Conservation (phyloP, 2,113 vertebrate genomes). For the Petrocephalus microphthalmus region DNA sequence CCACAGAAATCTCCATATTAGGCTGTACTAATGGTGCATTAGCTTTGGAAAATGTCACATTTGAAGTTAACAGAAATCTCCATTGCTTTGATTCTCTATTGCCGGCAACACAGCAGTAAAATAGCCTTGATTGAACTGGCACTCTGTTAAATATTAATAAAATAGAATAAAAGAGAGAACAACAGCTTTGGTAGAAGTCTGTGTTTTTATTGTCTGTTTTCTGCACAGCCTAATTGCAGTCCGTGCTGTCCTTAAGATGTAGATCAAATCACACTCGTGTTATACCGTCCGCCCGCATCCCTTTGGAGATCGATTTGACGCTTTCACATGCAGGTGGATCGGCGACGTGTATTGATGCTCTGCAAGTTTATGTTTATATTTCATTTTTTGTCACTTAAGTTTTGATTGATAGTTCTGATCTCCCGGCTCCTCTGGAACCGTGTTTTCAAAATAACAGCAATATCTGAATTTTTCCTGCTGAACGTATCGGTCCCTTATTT, state of each 20-base stretch:
- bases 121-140: conserved; percentile 27
- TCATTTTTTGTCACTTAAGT: neutral
- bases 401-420: neutral
- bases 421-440: neutral
- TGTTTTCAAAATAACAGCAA: neutral
- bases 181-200: conserved; percentile 36
- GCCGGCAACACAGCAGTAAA: conserved; percentile 15
- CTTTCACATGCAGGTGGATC: neutral
- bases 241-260: conserved; percentile 10
- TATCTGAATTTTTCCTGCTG: neutral
- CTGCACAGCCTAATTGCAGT: conserved; percentile 19
- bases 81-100: conserved; percentile 37
- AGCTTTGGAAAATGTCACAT: conserved; percentile 40
- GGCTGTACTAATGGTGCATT: conserved; percentile 48
- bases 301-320: neutral
- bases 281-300: neutral
- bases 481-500: neutral
- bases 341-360: neutral
- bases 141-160: conserved; percentile 33
- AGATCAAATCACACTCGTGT: neutral
- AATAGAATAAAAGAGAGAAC: conserved; percentile 18
- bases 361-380: neutral
- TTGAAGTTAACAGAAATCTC: conserved; percentile 45
- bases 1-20: conserved; percentile 34
- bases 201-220: conserved; percentile 26